Conservation (phyloP, 37 sponge, comb jelly and placozoan genomes). For the Oscarella lobularis region DNA sequence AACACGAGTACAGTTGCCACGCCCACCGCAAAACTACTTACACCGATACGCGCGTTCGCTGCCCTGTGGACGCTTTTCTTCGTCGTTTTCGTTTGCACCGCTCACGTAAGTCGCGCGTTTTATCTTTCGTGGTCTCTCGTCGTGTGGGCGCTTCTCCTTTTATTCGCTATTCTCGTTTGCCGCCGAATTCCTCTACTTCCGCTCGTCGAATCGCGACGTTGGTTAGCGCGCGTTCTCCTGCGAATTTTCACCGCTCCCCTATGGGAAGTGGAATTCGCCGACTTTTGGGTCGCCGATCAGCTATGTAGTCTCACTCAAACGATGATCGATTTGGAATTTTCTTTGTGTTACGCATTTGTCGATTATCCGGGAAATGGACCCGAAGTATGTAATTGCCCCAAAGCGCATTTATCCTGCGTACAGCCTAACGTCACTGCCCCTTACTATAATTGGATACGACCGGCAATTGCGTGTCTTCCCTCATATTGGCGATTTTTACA, state of each 20-base stretch:
- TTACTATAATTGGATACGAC: neutral
- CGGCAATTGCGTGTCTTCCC: neutral
- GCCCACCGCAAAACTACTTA: neutral
- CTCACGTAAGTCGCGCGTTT: neutral
- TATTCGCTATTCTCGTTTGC: neutral
- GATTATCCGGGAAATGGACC: neutral
- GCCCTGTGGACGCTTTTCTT: neutral
- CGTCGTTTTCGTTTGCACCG: neutral
- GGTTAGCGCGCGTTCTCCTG: neutral
- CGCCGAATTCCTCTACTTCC: neutral
- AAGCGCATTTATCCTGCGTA: neutral
- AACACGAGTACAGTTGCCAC: neutral
- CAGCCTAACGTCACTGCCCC: neutral
- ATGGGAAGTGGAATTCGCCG: neutral
- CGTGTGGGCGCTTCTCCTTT: neutral
- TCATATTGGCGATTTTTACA: conserved; percentile 5
- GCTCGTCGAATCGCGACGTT: neutral
- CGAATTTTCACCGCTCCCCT: neutral
- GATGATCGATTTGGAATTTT: conserved; percentile 4
- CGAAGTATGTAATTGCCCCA: neutral
- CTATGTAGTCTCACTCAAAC: neutral
- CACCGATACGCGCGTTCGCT: neutral
- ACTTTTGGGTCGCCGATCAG: conserved; percentile 7
- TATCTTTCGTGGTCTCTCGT: neutral
- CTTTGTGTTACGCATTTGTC: neutral